These are phyloP conservation scores for Drosophila yooni DNA, from an alignment of 2,888 invertebrate species.

Conservation along the genomic window DNA sequence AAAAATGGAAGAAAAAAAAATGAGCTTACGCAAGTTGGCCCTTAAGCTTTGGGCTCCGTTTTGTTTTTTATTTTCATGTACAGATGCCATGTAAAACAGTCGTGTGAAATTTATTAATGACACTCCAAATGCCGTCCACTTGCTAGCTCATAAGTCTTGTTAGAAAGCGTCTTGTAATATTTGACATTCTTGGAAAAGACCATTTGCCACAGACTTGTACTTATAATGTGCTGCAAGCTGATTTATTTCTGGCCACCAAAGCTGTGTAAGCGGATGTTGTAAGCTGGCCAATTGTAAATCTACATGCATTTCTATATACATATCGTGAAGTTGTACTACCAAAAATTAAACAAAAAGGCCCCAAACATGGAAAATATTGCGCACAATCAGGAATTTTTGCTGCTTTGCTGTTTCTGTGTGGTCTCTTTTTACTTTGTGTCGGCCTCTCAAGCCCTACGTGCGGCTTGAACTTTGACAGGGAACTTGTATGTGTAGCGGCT, in stretches of 20 bases:
- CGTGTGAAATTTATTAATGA: constrained; percentile 77
- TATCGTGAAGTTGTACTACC: constrained; percentile 47
- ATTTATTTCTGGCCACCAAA: constrained; percentile 50
- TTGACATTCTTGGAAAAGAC: constrained; percentile 62
- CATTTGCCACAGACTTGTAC: constrained; percentile 40
- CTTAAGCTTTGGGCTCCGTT: constrained; percentile 4
- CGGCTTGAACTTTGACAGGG: constrained; percentile 62
- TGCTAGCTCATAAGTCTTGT: constrained; percentile 59
- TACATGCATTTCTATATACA: not conserved
- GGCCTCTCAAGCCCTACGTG: constrained; percentile 52
- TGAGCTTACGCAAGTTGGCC: constrained; percentile 65
- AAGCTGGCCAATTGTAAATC: constrained; percentile 28
- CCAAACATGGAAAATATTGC: constrained; percentile 31
- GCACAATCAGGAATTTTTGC: constrained; percentile 21
- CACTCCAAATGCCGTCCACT: constrained; percentile 29
- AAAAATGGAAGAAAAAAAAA: constrained; percentile 21
- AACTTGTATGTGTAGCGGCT: constrained; percentile 42
- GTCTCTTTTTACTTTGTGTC: constrained; percentile 34
- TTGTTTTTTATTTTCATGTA: constrained; percentile 35
- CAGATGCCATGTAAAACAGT: constrained; percentile 72
- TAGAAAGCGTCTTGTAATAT: constrained; percentile 59
- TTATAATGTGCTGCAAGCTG: constrained; percentile 72
- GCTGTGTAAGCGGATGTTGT: constrained; percentile 36
- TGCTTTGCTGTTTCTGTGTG: constrained; percentile 49
- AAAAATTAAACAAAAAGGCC: constrained; percentile 39